Base-by-base conservation (phyloP, 92 coral and sea anemone species). In the Parazoanthus atlanticus region DNA sequence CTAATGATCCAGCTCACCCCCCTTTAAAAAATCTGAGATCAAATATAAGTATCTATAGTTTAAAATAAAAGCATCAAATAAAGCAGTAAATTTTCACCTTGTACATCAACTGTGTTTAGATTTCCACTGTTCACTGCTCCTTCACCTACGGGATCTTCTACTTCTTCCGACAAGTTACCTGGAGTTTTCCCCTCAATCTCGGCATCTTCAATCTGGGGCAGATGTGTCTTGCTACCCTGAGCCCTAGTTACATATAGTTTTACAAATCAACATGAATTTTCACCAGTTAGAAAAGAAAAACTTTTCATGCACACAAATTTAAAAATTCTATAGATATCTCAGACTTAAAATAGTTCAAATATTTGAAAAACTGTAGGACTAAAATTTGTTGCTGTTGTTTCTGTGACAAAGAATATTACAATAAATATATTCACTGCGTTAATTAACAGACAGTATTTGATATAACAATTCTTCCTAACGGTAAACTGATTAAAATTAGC, bases 151-250 rank as follows among this genome's bases (percentile, higher is more conserved):
- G 23, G 40, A 25, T 64, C 73, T 25, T 73, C 86, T 5, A 8
- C 64, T 87, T 87, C 91, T 64, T 80, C 84, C 25, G 58, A 28
- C 6, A 88, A 41, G 46, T 73, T 85, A 10, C 71, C 85, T 58
- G 46, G 58, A 75, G n/a, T 32, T 29, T 36, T n/a, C 56, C 13
- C 76, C 31, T 92, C 36, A 29, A 46, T 72, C 31, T 49, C 41
- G 70, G 34, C 26, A 7, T 82, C 92, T 13, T 88, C 90, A 30
- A 94, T 70, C 83, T 91, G 94, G 32, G 96, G 96, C 29, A 94
- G 65, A 25, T 25, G 83, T 17, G 87, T 69, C 65, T 95, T 94
- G 72, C 94, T 92, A 0, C 96, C 96, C 8, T 90, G 94, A 46
- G 96, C 98, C 96, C 98, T 95, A 36, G 4, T 2, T 36, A 38